A percentile compares a stretch with the other conserved stretches of the same genome.
Conservation (phyloP, 2,113 vertebrate genomes). For the Leucoraja erinaceus region DNA sequence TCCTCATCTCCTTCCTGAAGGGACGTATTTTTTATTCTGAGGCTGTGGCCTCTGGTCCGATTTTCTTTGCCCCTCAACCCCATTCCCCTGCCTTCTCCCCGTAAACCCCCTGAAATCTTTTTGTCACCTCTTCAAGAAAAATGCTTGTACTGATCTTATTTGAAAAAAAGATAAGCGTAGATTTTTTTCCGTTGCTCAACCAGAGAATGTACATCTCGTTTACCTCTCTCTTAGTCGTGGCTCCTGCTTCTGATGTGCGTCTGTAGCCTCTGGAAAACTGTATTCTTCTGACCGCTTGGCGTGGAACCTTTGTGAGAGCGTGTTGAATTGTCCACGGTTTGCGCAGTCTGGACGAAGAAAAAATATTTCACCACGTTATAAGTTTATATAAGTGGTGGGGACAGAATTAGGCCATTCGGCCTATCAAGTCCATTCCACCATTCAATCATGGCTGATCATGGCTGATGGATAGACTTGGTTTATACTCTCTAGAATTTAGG, state of each 20-base stretch:
- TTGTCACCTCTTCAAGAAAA: background rate
- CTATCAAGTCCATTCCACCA: no score
- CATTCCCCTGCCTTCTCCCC: no score
- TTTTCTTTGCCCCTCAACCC: no score
- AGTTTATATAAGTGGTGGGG: no score
- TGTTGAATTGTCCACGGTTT: slow-evolving; percentile 50
- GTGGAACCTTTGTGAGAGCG: slow-evolving; percentile 52
- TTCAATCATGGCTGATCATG: no score
- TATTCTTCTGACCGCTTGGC: slow-evolving; percentile 53
- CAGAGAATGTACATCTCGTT: background rate
- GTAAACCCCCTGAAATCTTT: no score
- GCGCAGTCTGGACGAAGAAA: slow-evolving; percentile 48
- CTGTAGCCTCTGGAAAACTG: slow-evolving; percentile 56
- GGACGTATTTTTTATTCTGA: no score
- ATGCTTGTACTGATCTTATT: background rate
- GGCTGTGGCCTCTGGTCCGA: no score
- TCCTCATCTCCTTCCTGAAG: no score
- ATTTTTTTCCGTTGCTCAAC: background rate
- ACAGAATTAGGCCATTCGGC: no score
- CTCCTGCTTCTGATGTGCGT: slow-evolving; percentile 41
- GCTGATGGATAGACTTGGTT: no score
- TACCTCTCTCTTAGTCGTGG: slow-evolving; percentile 46
- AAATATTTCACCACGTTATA: background rate
- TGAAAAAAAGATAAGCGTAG: background rate
- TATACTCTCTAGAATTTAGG: no score